Conservation (phyloP, 2,888 invertebrate genomes). For the Amitus sp. region DNA sequence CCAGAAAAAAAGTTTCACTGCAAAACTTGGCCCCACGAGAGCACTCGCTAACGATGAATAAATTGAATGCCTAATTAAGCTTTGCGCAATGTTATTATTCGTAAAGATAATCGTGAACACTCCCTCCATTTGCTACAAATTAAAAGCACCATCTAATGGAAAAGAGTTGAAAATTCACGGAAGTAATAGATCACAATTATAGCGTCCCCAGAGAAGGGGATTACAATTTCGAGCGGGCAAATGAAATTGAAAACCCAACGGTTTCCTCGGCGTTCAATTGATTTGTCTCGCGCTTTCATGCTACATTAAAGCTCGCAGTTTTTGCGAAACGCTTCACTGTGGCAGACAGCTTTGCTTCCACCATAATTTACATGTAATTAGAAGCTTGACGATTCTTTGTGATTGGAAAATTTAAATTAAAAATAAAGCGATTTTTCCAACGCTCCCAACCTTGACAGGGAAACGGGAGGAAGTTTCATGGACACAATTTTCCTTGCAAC, state of each 20-base stretch:
- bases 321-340: not conserved
- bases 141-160: slow-evolving; percentile 18
- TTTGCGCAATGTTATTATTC: not conserved
- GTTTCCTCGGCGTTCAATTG: slow-evolving; percentile 16
- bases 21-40: no score
- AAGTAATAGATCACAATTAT: slow-evolving; percentile 27
- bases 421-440: no score
- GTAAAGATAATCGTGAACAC: not conserved
- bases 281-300: slow-evolving; percentile 11
- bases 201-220: slow-evolving; percentile 19
- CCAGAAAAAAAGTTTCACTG: no score
- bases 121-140: slow-evolving; percentile 19
- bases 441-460: no score
- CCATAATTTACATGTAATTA: slow-evolving; percentile 2
- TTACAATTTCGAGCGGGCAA: slow-evolving; percentile 18
- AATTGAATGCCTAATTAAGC: not conserved
- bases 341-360: not conserved
- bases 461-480: no score
- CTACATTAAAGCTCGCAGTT: not conserved
- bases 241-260: slow-evolving; percentile 21
- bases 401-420: not conserved
- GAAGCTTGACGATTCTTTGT: not conserved
- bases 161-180: slow-evolving; percentile 22
- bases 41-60: no score
- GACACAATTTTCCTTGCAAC: no score